Percentiles rank a stretch among this genome's conserved stretches.
Conservation (phyloP, 2,888 invertebrate species). For the Rhimphoctona megacephalus region DNA sequence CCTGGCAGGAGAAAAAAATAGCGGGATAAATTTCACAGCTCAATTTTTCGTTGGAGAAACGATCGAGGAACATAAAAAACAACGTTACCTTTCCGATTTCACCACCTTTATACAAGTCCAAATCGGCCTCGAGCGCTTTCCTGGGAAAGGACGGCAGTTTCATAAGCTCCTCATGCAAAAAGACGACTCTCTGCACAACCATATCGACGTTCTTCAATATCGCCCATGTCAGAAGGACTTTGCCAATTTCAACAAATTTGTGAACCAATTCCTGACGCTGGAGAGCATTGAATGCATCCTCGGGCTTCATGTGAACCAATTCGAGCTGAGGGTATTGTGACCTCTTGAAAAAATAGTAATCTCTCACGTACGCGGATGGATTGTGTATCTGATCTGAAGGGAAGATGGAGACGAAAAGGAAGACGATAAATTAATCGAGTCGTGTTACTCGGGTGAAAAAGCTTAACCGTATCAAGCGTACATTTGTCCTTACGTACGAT, state of each 20-base stretch:
- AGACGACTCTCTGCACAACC: slow-evolving; percentile 99
- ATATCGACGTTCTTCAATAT: slow-evolving; percentile 96
- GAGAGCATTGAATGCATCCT: slow-evolving; percentile 95
- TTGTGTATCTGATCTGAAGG: slow-evolving; percentile 97
- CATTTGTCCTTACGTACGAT: too few relatives aligned
- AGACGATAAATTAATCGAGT: neutral
- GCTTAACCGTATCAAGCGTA: neutral
- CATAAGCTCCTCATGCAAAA: slow-evolving; percentile 99
- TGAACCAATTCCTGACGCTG: slow-evolving; percentile 96
- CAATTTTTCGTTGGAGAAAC: neutral
- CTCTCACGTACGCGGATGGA: slow-evolving; percentile 97
- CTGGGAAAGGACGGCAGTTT: slow-evolving; percentile 99
- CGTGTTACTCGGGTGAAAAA: neutral
- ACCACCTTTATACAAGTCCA: slow-evolving; percentile 96
- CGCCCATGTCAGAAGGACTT: slow-evolving; percentile 96
- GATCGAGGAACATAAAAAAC: neutral
- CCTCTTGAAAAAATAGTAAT: slow-evolving; percentile 93
- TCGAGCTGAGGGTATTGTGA: slow-evolving; percentile 99
- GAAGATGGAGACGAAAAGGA: slow-evolving; percentile 23
- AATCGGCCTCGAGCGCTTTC: slow-evolving; percentile 98
- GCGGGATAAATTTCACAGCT: neutral
- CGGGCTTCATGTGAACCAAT: slow-evolving; percentile 96
- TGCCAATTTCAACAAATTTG: slow-evolving; percentile 99
- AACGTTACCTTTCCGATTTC: slow-evolving; percentile 92
- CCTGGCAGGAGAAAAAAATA: slow-evolving; percentile 84